These are phyloP conservation scores for Phainopepla nitens DNA, from an alignment of 2,113 vertebrate species.

Conservation along the genomic window DNA sequence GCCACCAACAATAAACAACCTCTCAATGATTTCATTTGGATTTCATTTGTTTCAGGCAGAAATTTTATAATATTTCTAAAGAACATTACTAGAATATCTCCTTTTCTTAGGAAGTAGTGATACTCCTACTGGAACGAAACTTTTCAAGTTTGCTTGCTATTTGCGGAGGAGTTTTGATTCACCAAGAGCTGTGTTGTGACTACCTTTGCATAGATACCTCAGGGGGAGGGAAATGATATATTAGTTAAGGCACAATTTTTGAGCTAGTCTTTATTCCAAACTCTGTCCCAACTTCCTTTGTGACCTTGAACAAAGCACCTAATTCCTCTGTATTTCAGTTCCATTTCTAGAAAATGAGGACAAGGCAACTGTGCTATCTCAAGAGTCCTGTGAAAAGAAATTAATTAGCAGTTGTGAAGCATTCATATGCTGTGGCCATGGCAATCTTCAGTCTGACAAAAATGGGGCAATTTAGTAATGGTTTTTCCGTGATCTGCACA, in stretches of 20 bases:
- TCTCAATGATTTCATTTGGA: too few species aligned
- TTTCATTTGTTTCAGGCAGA: not conserved
- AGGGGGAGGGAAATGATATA: constrained; percentile 17
- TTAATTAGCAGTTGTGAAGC: constrained; percentile 52
- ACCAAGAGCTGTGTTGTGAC: constrained; percentile 5
- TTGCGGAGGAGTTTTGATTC: constrained; percentile 30
- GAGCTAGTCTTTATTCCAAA: constrained; percentile 20
- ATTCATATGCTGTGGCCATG: not conserved
- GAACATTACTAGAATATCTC: not conserved
- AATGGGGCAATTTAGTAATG: constrained; percentile 13
- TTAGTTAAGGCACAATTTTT: constrained; percentile 45
- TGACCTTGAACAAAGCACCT: constrained; percentile 52
- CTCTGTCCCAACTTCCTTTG: not conserved
- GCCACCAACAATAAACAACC: not conserved
- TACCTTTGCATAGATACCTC: constrained; percentile 12
- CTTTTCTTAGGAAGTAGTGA: not conserved
- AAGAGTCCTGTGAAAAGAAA: constrained; percentile 36
- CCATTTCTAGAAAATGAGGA: constrained; percentile 51
- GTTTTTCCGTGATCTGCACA: not conserved
- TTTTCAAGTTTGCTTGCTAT: not conserved
- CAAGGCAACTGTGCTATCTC: constrained; percentile 39
- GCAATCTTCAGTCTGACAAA: constrained; percentile 17
- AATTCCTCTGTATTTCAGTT: constrained; percentile 21
- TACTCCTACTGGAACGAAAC: not conserved
- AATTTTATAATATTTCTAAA: not conserved